A percentile compares a stretch with the other conserved stretches of the same genome.
phyloP scores from a whole-genome alignment of 1,140 invertebrate genomes.

The Scaptodrosophila lebanonensis region DNA sequence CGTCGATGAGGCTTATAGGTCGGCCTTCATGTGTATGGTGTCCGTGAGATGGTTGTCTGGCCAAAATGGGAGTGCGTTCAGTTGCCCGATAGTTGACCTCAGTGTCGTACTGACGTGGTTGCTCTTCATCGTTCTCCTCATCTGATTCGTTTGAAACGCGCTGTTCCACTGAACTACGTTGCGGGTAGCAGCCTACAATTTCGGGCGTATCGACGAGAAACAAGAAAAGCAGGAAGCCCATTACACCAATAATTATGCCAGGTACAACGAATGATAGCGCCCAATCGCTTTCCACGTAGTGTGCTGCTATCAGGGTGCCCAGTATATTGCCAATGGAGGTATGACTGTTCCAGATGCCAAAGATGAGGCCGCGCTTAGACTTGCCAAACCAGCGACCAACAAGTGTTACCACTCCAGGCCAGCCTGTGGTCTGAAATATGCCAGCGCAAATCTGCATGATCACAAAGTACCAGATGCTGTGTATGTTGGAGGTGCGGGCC shows the following conservation, averaged over 20 bases:
- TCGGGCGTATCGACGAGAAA: constrained; percentile 89
- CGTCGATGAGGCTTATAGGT: constrained; percentile 88
- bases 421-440: constrained; percentile 92
- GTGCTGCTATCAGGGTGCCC: constrained; percentile 89
- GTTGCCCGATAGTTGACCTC: constrained; percentile 76
- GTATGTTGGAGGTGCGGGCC: constrained; percentile 89
- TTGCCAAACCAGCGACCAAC: constrained; percentile 98
- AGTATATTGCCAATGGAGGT: constrained; percentile 97
- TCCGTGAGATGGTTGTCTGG: constrained; percentile 66
- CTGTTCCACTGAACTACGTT: constrained; percentile 38
- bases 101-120: constrained; percentile 38
- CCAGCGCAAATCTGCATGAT: constrained; percentile 88
- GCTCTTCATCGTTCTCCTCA: constrained; percentile 49
- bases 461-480: constrained; percentile 91
- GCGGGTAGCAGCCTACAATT: constrained; percentile 82
- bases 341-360: constrained; percentile 98
- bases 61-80: constrained; percentile 77
- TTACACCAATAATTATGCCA: constrained; percentile 87
- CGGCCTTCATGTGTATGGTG: constrained; percentile 74
- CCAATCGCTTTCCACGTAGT: constrained; percentile 93
- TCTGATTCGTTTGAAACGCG: constrained; percentile 60
- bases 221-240: constrained; percentile 90
- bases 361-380: constrained; percentile 92
- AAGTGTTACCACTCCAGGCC: constrained; percentile 92
- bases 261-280: constrained; percentile 94